Conservation (phyloP, 2,113 vertebrate species). For the Isichthys henryi region DNA sequence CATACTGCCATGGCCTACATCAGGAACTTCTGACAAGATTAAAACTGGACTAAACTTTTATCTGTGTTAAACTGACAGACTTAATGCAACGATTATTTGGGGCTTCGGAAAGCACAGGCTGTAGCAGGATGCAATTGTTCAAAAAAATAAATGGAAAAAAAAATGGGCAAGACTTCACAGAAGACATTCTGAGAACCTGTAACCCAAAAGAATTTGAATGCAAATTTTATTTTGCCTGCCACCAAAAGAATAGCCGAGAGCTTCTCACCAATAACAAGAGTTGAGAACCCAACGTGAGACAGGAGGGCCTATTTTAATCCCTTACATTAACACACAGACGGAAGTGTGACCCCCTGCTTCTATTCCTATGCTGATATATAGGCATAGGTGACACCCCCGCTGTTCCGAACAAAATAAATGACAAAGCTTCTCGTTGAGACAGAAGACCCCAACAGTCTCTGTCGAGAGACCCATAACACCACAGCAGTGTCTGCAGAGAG, state of each 20-base stretch:
- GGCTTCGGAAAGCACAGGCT: not conserved
- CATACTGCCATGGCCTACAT: not conserved
- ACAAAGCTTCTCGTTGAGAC: not conserved
- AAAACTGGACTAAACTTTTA: not conserved
- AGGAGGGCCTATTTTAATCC: not conserved
- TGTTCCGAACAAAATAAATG: not conserved
- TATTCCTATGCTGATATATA: not conserved
- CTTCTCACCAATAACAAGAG: not conserved
- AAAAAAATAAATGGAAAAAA: not conserved
- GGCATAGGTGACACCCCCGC: not conserved
- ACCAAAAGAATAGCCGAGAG: not conserved
- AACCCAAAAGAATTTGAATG: not conserved
- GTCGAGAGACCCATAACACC: not conserved
- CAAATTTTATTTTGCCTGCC: not conserved
- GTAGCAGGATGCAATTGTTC: not conserved
- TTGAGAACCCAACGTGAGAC: not conserved
- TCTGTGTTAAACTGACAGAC: not conserved
- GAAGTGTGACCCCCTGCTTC: not conserved
- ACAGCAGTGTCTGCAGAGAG: not conserved
- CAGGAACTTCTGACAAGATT: not conserved
- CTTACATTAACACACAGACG: slow-evolving; percentile 2
- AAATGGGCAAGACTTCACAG: not conserved
- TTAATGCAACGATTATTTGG: not conserved
- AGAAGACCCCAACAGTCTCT: not conserved
- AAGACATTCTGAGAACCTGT: not conserved